These are phyloP conservation scores for Decapterus maruadsi DNA, from an alignment of 2,797 vertebrate species.

Conservation along the genomic window DNA sequence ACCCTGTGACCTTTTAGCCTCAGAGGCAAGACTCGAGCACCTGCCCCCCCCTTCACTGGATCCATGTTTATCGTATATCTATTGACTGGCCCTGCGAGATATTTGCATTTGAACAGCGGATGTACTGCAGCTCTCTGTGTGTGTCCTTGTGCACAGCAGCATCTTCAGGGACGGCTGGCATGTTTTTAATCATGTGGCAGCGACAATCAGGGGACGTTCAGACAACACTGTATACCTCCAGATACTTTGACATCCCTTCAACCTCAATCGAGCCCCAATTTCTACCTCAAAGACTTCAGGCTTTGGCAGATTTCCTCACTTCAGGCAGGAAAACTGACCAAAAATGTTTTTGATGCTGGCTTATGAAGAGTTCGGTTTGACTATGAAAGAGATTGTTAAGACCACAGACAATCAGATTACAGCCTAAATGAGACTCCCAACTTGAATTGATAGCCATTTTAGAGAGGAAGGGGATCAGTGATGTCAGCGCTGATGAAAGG, in stretches of 20 bases:
- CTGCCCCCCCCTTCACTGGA: slow-evolving; percentile 55
- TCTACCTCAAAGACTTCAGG: slow-evolving; percentile 75
- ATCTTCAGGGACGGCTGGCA: slow-evolving; percentile 59
- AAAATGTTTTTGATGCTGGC: slow-evolving; percentile 21
- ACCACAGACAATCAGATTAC: slow-evolving; percentile 73
- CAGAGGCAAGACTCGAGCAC: slow-evolving; percentile 69
- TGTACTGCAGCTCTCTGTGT: slow-evolving; percentile 56
- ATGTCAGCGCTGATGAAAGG: background rate
- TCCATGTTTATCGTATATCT: slow-evolving; percentile 72
- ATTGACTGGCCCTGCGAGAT: slow-evolving; percentile 61
- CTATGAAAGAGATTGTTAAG: slow-evolving; percentile 45
- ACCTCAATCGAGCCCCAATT: slow-evolving; percentile 41
- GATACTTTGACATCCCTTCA: slow-evolving; percentile 64
- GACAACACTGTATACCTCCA: slow-evolving; percentile 69
- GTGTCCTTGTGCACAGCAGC: slow-evolving; percentile 20
- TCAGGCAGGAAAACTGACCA: slow-evolving; percentile 24
- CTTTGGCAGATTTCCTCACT: slow-evolving; percentile 40
- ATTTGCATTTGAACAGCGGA: slow-evolving; percentile 73
- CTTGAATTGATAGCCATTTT: slow-evolving; percentile 15
- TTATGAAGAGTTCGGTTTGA: slow-evolving; percentile 21
- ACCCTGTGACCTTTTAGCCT: slow-evolving; percentile 75
- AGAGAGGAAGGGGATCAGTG: slow-evolving; percentile 12
- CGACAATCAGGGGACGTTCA: slow-evolving; percentile 76
- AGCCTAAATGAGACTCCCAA: slow-evolving; percentile 26
- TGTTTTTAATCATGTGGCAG: slow-evolving; percentile 63